These are phyloP conservation scores for Eubucco bourcierii DNA, from an alignment of 2,113 vertebrate species.

Conservation along the genomic window DNA sequence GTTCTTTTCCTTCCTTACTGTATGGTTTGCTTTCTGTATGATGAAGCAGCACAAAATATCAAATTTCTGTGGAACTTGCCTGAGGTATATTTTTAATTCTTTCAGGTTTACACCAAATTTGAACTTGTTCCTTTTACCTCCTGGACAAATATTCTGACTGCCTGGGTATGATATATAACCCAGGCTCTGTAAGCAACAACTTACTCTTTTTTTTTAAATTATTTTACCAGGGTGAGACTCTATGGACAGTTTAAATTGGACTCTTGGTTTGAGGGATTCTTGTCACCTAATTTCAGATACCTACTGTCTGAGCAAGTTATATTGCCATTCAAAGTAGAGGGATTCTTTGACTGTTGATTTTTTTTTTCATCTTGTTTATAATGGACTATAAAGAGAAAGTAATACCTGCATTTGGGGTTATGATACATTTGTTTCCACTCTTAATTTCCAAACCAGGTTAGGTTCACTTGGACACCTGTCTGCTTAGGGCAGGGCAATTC, in stretches of 20 bases:
- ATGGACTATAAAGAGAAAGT: neutral
- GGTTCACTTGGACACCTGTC: neutral
- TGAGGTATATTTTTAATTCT: neutral
- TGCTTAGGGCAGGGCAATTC: neutral
- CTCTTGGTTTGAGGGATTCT: fast-evolving
- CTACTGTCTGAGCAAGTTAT: neutral
- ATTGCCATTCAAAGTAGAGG: neutral
- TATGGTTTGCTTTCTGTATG: neutral
- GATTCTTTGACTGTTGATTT: neutral
- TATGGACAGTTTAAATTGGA: neutral
- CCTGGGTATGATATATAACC: neutral
- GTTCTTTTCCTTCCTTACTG: neutral
- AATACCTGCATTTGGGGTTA: neutral
- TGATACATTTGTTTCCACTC: neutral
- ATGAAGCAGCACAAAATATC: neutral
- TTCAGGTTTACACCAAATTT: neutral
- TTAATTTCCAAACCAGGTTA: neutral
- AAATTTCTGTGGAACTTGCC: neutral
- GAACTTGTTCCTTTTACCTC: neutral
- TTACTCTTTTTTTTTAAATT: neutral
- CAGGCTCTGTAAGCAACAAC: neutral
- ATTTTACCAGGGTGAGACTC: neutral
- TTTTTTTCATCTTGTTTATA: neutral
- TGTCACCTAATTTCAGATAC: neutral
- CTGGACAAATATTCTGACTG: neutral